These are phyloP conservation scores for Hucho hucho DNA, from an alignment of 2,113 vertebrate species.

Conservation along the genomic window DNA sequence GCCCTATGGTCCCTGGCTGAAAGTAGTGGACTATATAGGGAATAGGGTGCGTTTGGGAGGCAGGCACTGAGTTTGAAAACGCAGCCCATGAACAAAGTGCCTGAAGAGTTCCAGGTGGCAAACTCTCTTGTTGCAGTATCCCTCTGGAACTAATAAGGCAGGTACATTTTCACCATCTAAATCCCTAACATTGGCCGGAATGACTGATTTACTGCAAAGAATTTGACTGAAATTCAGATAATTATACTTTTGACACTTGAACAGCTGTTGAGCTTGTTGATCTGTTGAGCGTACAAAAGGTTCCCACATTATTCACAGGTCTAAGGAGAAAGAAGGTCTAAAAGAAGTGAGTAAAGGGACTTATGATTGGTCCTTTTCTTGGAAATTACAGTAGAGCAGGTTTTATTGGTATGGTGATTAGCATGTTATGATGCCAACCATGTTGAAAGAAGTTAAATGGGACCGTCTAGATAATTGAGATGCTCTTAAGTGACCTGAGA, in stretches of 20 bases:
- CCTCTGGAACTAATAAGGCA: constrained; percentile 77
- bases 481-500: not conserved
- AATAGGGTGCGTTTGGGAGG: constrained; percentile 16
- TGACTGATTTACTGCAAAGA: constrained; percentile 76
- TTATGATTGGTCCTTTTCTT: not conserved
- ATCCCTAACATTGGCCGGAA: constrained; percentile 64
- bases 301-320: constrained; percentile 47
- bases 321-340: constrained; percentile 4
- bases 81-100: constrained; percentile 53
- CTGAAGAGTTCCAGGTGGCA: constrained; percentile 78
- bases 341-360: not conserved
- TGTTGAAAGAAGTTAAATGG: not conserved
- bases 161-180: constrained; percentile 77
- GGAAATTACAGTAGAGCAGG: too few species aligned
- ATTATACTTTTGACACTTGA: constrained; percentile 64
- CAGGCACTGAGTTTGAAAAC: constrained; percentile 43
- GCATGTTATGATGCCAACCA: not conserved
- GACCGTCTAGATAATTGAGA: not conserved
- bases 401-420: not conserved
- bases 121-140: constrained; percentile 67
- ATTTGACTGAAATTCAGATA: constrained; percentile 63
- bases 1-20: too few species aligned
- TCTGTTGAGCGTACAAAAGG: constrained; percentile 27
- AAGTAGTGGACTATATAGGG: too few species aligned
- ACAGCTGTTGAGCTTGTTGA: constrained; percentile 55